Evolutionary conservation across 2,113 vertebrate genomes (phyloP).

Genomic region (Macrotis lagotis): DNA sequence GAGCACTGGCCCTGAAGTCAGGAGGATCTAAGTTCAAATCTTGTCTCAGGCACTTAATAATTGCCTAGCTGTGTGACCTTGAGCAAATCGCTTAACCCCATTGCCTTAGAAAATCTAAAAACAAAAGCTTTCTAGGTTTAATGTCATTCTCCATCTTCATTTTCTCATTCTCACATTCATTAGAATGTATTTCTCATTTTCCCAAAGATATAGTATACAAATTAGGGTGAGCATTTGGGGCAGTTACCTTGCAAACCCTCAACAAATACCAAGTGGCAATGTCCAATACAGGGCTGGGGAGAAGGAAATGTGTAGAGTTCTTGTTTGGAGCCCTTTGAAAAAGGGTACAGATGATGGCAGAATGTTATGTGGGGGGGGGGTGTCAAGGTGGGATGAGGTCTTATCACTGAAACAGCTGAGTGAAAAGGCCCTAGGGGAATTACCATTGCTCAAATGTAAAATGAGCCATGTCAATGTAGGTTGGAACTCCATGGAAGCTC

Average conservation of each 20-base stretch:
- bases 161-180: neutral
- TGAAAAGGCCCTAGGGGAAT: neutral
- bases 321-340: neutral
- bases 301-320: neutral
- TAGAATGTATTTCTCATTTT: neutral
- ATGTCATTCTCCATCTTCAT: neutral
- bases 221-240: neutral
- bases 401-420: neutral
- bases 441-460: neutral
- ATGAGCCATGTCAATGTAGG: neutral
- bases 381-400: neutral
- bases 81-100: no score
- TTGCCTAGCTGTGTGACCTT: no score
- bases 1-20: no score
- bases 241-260: neutral
- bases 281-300: no score
- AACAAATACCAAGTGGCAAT: no score
- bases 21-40: no score
- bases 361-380: no score
- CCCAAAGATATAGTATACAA: neutral
- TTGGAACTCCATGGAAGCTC: constrained; percentile 13
- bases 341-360: neutral
- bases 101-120: no score
- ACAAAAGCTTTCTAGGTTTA: neutral
- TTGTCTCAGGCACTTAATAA: no score